phyloP scores from a whole-genome alignment of 2,797 vertebrate genomes.

The Leucoraja ocellata region DNA sequence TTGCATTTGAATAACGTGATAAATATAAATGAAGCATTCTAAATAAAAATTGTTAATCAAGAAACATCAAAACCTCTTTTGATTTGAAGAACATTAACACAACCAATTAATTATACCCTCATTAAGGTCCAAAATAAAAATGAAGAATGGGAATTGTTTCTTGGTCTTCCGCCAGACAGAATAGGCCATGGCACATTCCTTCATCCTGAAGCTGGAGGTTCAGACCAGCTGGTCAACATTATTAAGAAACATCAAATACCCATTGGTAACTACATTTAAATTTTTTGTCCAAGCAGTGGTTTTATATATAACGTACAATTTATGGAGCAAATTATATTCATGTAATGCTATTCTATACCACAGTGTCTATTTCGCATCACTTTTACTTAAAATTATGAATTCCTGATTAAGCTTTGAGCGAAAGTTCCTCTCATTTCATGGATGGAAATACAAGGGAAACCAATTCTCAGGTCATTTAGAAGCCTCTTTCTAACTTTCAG shows the following conservation, averaged over 20 bases:
- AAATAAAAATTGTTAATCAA: not conserved
- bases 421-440: not conserved
- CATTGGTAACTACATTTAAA: conserved; percentile 65
- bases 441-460: not conserved
- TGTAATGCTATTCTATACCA: not conserved
- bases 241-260: conserved; percentile 72
- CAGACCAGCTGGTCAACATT: conserved; percentile 69
- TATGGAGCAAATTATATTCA: not conserved
- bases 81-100: not conserved
- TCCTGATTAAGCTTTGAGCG: not conserved
- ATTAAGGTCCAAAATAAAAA: conserved; percentile 75
- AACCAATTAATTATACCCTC: conserved; percentile 15
- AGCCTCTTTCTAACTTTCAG: not conserved
- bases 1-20: not conserved
- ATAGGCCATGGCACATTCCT: conserved; percentile 93
- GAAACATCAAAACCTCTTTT: not conserved
- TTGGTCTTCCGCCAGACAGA: conserved; percentile 83
- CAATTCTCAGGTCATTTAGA: not conserved
- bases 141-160: conserved; percentile 76
- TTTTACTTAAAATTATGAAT: not conserved
- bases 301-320: not conserved
- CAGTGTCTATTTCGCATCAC: not conserved
- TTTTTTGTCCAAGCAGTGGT: not conserved
- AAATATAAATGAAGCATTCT: not conserved
- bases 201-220: conserved; percentile 61